A percentile compares a stretch with the other conserved stretches of the same genome.
Conservation (phyloP, 1,140 invertebrate species). For the Drosophila pachea region DNA sequence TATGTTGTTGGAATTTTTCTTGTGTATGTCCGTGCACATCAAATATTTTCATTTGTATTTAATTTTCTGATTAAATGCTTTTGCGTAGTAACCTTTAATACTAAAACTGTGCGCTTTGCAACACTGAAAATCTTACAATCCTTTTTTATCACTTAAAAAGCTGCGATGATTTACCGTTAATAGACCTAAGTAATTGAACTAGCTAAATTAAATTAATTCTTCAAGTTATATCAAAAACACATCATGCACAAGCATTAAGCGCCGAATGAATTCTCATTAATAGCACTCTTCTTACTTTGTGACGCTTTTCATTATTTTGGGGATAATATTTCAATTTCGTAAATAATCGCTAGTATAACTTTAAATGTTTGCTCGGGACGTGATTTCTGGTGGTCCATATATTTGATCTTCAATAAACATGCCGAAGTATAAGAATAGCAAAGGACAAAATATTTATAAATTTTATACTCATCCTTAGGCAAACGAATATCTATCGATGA, state of each 20-base stretch:
- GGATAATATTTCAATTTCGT: background rate
- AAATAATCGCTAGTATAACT: constrained; percentile 4
- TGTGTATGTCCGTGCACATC: background rate
- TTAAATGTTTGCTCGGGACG: background rate
- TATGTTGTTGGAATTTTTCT: background rate
- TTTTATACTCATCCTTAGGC: constrained; percentile 22
- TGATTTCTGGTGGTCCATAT: constrained; percentile 7
- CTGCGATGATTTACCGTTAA: background rate
- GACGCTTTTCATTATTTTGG: background rate
- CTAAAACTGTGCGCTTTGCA: constrained; percentile 13
- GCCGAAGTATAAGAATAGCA: constrained; percentile 26
- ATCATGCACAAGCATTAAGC: no score
- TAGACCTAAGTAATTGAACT: constrained; percentile 29
- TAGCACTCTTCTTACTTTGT: background rate
- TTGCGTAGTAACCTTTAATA: background rate
- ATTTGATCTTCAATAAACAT: constrained; percentile 21
- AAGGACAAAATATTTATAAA: background rate
- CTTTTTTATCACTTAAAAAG: constrained; percentile 10
- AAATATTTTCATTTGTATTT: background rate
- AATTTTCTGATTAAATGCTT: background rate
- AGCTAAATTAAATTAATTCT: constrained; percentile 15
- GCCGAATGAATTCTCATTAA: no score
- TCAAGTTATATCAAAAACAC: no score
- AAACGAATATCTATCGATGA: constrained; percentile 8
- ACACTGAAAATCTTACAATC: constrained; percentile 10